Conservation (phyloP, 2,888 invertebrate species). For the Microdon myrmicae region DNA sequence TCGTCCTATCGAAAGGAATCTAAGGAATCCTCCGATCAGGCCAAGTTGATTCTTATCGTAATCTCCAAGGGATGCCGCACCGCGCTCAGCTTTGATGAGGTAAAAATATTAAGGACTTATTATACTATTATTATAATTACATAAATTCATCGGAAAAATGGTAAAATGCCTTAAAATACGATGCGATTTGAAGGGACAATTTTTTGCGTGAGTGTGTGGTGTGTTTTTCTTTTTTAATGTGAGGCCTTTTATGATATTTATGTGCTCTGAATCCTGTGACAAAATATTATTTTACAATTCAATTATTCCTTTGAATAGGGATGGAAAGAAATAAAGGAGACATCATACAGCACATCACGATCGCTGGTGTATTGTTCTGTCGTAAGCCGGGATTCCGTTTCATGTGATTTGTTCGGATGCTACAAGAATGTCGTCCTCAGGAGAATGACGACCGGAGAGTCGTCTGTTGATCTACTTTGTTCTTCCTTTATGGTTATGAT, state of each 20-base stretch:
- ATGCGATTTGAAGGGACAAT: constrained; percentile 19
- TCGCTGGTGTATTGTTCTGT: constrained; percentile 14
- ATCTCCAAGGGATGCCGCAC: constrained; percentile 39
- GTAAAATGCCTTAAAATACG: constrained; percentile 8
- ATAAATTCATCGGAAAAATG: constrained; percentile 54
- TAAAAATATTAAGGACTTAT: constrained; percentile 66
- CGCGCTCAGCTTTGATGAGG: constrained; percentile 63
- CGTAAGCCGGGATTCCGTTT: constrained; percentile 17
- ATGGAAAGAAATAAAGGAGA: constrained; percentile 12
- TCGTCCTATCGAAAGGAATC: constrained; percentile 22
- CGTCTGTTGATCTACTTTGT: constrained; percentile 30
- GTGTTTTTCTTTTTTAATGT: constrained; percentile 1
- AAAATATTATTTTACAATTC: constrained; percentile 67
- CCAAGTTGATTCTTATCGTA: constrained; percentile 46
- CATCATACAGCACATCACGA: constrained; percentile 26
- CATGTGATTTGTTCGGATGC: constrained; percentile 18
- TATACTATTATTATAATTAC: constrained; percentile 67
- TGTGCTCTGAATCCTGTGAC: constrained; percentile 42
- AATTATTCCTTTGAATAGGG: constrained; percentile 63
- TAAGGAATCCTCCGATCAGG: constrained; percentile 25
- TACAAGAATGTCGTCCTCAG: constrained; percentile 4
- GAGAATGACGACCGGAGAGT: constrained; percentile 12
- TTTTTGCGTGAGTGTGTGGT: constrained; percentile 9
- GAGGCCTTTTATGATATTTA: background rate
- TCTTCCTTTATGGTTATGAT: constrained; percentile 45